Evolutionary conservation across 1,140 invertebrate genomes (phyloP).

Genomic region (Bombus confusus): DNA sequence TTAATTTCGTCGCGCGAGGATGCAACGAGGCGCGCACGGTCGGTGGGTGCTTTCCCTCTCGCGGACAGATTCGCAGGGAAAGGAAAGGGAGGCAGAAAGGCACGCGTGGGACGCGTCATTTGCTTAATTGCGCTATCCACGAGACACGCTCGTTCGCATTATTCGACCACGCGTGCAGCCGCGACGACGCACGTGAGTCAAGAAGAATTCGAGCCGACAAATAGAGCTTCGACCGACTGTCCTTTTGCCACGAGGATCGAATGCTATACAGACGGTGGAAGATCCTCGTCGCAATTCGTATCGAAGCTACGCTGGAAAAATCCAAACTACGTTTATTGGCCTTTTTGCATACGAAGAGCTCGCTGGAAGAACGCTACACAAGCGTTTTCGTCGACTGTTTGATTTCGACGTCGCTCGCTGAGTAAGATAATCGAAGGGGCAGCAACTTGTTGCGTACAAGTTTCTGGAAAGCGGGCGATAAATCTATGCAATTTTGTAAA

Average conservation of each 20-base stretch:
- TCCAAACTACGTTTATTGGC: too few species aligned
- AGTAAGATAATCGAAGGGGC: too few species aligned
- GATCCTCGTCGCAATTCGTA: too few species aligned
- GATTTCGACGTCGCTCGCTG: too few species aligned
- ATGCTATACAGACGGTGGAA: accelerated
- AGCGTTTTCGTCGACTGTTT: too few species aligned
- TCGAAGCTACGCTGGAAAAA: too few species aligned
- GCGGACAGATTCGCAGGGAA: neutral
- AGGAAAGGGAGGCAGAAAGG: constrained; percentile 6
- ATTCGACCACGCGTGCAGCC: constrained; percentile 60
- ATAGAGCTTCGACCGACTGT: neutral
- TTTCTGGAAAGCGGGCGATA: too few species aligned
- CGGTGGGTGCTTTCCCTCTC: neutral
- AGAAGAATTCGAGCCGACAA: neutral
- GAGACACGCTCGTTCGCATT: constrained; percentile 60
- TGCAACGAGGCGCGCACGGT: neutral
- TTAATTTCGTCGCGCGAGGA: constrained; percentile 18
- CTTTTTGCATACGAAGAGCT: too few species aligned
- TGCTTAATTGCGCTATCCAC: constrained; percentile 69
- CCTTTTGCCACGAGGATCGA: too few species aligned
- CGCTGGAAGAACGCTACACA: too few species aligned
- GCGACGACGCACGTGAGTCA: constrained; percentile 21
- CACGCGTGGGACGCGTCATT: constrained; percentile 68
- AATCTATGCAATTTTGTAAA: too few species aligned
- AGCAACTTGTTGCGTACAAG: too few species aligned